Percentiles rank a stretch among this genome's conserved stretches.
These are phyloP conservation scores for Syritta pipiens DNA, from an alignment of 2,888 invertebrate genomes.

Conservation along the genomic window DNA sequence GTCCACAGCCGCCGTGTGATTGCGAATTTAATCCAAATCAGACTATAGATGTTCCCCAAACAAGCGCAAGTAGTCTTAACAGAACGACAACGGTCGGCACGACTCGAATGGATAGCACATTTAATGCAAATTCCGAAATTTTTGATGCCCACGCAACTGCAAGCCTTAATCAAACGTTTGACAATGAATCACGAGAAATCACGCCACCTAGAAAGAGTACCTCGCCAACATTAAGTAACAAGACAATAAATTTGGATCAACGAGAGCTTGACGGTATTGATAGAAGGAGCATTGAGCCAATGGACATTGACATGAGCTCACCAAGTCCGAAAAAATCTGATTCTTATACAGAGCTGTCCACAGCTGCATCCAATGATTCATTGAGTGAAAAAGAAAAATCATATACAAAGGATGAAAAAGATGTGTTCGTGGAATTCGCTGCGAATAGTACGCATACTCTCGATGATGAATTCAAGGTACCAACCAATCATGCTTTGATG, in stretches of 20 bases:
- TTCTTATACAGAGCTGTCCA: background rate
- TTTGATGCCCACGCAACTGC: no score
- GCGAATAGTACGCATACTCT: constrained; percentile 69
- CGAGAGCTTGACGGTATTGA: constrained; percentile 21
- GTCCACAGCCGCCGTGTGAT: background rate
- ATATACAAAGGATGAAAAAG: constrained; percentile 75
- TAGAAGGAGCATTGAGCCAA: constrained; percentile 70
- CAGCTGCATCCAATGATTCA: constrained; percentile 14
- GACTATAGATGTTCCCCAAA: constrained; percentile 16
- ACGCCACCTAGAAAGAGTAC: background rate
- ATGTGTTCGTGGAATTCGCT: constrained; percentile 74
- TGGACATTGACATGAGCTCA: constrained; percentile 74
- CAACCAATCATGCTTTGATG: constrained; percentile 37
- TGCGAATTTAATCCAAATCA: background rate
- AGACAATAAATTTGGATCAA: constrained; percentile 46
- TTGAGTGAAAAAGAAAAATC: constrained; percentile 74
- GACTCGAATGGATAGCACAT: constrained; percentile 46
- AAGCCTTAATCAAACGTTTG: constrained; percentile 47
- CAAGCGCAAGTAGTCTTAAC: constrained; percentile 12
- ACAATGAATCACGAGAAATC: constrained; percentile 3
- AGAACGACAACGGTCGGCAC: background rate
- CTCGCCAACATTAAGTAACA: constrained; percentile 39
- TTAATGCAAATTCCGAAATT: no score
- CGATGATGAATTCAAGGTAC: constrained; percentile 74
- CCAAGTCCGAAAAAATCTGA: constrained; percentile 60